Conservation (phyloP, 1,140 invertebrate genomes). For the Panagrolaimus sp. region DNA sequence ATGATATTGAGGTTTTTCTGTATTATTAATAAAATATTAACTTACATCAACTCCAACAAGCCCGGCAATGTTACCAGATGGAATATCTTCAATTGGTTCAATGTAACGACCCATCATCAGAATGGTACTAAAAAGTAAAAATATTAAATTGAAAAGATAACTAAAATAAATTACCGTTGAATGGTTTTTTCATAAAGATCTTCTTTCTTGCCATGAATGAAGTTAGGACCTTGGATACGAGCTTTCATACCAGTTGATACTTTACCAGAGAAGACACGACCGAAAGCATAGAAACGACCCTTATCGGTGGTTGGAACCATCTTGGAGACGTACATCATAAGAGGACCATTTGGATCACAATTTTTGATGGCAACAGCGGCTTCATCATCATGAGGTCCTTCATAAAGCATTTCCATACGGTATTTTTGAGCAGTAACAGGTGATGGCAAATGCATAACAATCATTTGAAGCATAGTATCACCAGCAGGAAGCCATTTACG, state of each 20-base stretch:
- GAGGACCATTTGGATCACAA: constrained; percentile 88
- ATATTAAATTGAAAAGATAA: not conserved
- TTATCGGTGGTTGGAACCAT: constrained; percentile 99
- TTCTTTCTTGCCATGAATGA: constrained; percentile 92
- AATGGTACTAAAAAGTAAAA: constrained; percentile 72
- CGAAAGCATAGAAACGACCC: constrained; percentile 98
- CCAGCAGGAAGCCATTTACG: constrained; percentile 97
- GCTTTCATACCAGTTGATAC: constrained; percentile 87
- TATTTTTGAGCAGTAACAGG: constrained; percentile 98
- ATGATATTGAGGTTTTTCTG: no score
- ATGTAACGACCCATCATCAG: constrained; percentile 99
- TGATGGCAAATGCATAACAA: constrained; percentile 96
- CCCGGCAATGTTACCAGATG: constrained; percentile 98
- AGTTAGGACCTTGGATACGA: constrained; percentile 97
- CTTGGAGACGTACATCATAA: constrained; percentile 99
- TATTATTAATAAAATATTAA: no score
- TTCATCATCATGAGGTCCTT: constrained; percentile 93
- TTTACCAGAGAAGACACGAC: constrained; percentile 96
- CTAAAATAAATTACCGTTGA: constrained; percentile 65
- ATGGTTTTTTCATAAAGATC: constrained; percentile 98
- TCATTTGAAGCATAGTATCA: constrained; percentile 99
- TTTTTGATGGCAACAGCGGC: constrained; percentile 73
- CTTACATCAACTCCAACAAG: constrained; percentile 98
- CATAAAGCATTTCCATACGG: constrained; percentile 97
- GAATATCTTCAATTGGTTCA: constrained; percentile 98